Evolutionary conservation across 2,888 invertebrate species (phyloP).

Genomic region (Mystacides longicornis): DNA sequence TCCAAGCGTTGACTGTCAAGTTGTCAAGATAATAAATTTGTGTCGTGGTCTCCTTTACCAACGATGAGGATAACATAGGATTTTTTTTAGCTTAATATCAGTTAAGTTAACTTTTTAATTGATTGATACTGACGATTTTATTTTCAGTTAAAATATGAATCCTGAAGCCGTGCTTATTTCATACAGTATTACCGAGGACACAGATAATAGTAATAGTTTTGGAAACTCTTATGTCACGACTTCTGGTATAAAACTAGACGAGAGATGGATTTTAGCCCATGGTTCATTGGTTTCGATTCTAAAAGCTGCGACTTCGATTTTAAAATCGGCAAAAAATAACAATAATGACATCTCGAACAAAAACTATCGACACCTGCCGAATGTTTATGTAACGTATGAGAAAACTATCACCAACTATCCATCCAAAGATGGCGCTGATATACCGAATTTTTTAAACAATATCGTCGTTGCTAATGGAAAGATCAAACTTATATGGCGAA

Average conservation of each 20-base stretch:
- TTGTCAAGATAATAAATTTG: no score
- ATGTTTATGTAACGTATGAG: constrained; percentile 12
- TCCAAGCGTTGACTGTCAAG: no score
- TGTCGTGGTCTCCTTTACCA: no score
- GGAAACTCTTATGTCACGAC: background rate
- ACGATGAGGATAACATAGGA: no score
- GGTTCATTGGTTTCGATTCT: constrained; percentile 17
- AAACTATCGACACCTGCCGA: constrained; percentile 10
- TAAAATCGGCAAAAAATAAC: background rate
- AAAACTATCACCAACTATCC: background rate
- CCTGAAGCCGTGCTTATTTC: constrained; percentile 16
- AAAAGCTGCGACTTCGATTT: constrained; percentile 8
- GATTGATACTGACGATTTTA: background rate
- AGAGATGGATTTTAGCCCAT: constrained; percentile 19
- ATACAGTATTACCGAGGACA: constrained; percentile 6
- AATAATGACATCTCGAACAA: background rate
- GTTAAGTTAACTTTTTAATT: no score
- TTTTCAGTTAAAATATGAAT: background rate
- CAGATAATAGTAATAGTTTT: background rate
- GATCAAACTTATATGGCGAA: constrained; percentile 41
- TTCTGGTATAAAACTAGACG: constrained; percentile 18
- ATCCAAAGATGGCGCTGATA: background rate
- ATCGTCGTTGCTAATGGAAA: constrained; percentile 12
- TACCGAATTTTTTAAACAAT: background rate
- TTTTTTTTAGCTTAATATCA: no score